Evolutionary conservation across 2,113 vertebrate genomes (phyloP), one percentile per base, ranked within the genome.

Genomic region (Lepidothrix coronata): DNA sequence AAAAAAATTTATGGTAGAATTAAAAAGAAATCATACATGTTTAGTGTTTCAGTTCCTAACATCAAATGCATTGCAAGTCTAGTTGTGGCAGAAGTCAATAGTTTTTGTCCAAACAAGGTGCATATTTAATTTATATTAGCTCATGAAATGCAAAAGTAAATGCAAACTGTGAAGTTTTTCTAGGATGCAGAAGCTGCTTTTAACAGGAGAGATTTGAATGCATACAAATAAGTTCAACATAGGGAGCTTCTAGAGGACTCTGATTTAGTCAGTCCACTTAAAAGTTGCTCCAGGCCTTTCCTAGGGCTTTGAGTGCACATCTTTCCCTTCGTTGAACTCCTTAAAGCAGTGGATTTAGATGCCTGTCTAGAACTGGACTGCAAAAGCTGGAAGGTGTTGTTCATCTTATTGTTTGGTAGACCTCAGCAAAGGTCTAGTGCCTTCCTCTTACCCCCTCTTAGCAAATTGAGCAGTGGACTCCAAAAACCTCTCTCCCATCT

Each of bases 291-390:
- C 74, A 73, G 61, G 76, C 81, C 75, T 84, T 73, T 88, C 35
- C 79, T 55, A 76, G 24, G 80, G 79, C 86, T 79, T 70, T 89
- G 41, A 61, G 49, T 66, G 41, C 11, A 6, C 77, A 59, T 90
- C 28, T 94, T 96, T 66, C 52, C 88, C 71, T 95, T 91, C 43
- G 9, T 17, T 90, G 65, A 96, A 39, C n/a, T 59, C 77, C 87
- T 94, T 91, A 59, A 91, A 92, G 49, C 46, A 27, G 35, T 90
- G 81, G 44, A 80, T 94, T 91, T 93, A 88, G 61, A 24, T 70
- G 49, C 41, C 55, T 92, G 7, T 94, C 57, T 91, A 49, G 41
- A 67, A 63, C 77, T 70, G 52, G 59, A 76, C 75, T 55, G 9
- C 81, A 71, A 79, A 88, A 94, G 48, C 51, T 85, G 41, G 33